Evolutionary conservation across 2,888 invertebrate genomes (phyloP).

Genomic region (Isotomurus palustris): DNA sequence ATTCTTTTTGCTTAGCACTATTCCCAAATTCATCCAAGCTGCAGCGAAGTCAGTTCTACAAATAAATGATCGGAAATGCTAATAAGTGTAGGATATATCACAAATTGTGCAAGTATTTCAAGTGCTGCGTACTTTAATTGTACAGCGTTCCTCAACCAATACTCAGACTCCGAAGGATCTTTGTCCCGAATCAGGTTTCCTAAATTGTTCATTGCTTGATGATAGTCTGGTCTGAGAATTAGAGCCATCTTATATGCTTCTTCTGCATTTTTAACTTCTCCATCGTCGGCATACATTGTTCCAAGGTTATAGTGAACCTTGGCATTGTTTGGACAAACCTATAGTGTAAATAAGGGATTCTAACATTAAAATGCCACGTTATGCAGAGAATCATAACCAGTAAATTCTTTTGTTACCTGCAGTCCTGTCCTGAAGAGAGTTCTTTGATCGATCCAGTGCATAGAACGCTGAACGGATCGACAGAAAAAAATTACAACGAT

Average conservation of each 20-base stretch:
- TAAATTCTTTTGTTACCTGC: conserved; percentile 15
- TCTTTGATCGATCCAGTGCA: conserved; percentile 77
- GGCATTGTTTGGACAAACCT: conserved; percentile 88
- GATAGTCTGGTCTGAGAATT: conserved; percentile 72
- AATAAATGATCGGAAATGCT: conserved; percentile 17
- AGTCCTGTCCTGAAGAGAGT: conserved; percentile 67
- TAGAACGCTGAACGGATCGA: conserved; percentile 60
- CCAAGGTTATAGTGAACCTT: conserved; percentile 89
- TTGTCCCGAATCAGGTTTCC: conserved; percentile 76
- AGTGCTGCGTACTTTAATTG: conserved; percentile 59
- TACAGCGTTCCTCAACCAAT: conserved; percentile 67
- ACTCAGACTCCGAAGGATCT: conserved; percentile 66
- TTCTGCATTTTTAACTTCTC: conserved; percentile 65
- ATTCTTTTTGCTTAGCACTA: conserved; percentile 73
- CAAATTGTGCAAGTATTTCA: neutral
- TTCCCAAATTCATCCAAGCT: conserved; percentile 98
- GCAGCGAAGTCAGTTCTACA: conserved; percentile 79
- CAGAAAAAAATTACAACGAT: conserved; percentile 47
- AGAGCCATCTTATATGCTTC: conserved; percentile 73
- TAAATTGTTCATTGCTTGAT: conserved; percentile 90
- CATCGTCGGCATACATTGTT: conserved; percentile 73
- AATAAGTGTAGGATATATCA: neutral
- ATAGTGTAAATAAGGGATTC: conserved; percentile 16
- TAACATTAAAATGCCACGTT: no score
- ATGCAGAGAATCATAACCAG: neutral